Evolutionary conservation across 2,113 vertebrate species (phyloP), one percentile per base, ranked within the genome.

Genomic region (Turnix velox): DNA sequence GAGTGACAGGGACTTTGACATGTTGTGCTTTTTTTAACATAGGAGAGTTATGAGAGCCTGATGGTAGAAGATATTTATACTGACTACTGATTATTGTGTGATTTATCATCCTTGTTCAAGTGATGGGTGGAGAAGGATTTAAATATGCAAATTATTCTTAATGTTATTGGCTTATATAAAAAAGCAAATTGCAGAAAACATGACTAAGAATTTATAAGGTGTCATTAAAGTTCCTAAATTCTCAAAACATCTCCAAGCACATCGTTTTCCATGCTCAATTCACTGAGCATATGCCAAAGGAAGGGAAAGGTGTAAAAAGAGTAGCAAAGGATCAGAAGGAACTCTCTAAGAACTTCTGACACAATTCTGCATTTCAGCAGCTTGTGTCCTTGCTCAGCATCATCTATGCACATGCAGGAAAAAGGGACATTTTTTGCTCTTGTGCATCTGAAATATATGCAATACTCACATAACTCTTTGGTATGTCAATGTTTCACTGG

Each of bases 331-430:
- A 39, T 35, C 42, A 86, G 23, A 4, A 76, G 68, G 15, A 3
- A 15, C 5, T 31, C 33, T 75, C 23, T 9, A 15, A 0, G 1
- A 40, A 16, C 71, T 92, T 69, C 54, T 83, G 15, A 54, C 16
- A 18, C 9, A 31, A 9, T 65, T 75, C 43, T 59, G 25, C 40
- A 18, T 33, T 87, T 92, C 42, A 54, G 14, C n/a, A 65, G 10
- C 46, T 13, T 0, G 0, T 49, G 31, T 45, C 23, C 12, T 75
- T 2, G 1, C 37, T 84, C 45, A 42, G 8, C 24, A 74, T 55
- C 31, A 22, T 52, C 37, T 75, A 2, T 31, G 18, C 4, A 35
- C 24, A 30, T 65, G 27, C 63, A 86, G 37, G 11, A 1, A 61
- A 90, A 86, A 80, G 12, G 14, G 7, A 1, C 9, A 69, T 4